phyloP scores from a whole-genome alignment of 1,140 invertebrate species.

The Steinernema khuongi region DNA sequence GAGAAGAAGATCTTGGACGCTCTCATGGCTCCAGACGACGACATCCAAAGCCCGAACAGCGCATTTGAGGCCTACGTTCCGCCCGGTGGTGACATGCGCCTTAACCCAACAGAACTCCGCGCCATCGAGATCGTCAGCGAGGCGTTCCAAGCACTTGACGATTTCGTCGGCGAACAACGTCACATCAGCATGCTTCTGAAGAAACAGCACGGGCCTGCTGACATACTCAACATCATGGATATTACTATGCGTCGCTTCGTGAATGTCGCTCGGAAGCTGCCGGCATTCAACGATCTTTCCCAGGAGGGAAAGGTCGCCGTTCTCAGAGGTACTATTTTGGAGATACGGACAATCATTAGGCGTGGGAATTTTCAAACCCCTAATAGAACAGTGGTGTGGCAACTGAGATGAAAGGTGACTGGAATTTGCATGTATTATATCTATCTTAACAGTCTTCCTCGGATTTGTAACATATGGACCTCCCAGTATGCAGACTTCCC shows the following conservation, averaged over 20 bases:
- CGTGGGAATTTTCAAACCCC: too few species aligned
- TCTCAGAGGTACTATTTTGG: too few species aligned
- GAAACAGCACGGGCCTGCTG: not conserved
- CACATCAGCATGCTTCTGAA: not conserved
- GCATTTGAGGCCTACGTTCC: not conserved
- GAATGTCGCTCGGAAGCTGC: conserved; percentile 9
- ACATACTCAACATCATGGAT: conserved; percentile 7
- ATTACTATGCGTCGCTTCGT: not conserved
- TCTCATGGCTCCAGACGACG: not conserved
- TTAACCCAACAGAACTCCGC: not conserved
- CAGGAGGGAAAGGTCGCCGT: not conserved
- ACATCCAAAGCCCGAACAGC: not conserved
- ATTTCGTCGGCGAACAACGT: not conserved
- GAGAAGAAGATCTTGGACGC: not conserved
- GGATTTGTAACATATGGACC: too few species aligned
- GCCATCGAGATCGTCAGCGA: not conserved
- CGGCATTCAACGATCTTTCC: conserved; percentile 7
- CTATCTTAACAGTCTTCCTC: too few species aligned
- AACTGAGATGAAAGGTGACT: too few species aligned
- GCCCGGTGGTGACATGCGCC: not conserved
- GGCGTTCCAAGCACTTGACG: not conserved
- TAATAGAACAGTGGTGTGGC: too few species aligned
- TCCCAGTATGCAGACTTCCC: too few species aligned
- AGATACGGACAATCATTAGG: too few species aligned
- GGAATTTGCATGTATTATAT: too few species aligned